Evolutionary conservation across 2,797 vertebrate genomes (phyloP), one percentile per base, ranked within the genome.

Genomic region (Sphenopsis melanotis): DNA sequence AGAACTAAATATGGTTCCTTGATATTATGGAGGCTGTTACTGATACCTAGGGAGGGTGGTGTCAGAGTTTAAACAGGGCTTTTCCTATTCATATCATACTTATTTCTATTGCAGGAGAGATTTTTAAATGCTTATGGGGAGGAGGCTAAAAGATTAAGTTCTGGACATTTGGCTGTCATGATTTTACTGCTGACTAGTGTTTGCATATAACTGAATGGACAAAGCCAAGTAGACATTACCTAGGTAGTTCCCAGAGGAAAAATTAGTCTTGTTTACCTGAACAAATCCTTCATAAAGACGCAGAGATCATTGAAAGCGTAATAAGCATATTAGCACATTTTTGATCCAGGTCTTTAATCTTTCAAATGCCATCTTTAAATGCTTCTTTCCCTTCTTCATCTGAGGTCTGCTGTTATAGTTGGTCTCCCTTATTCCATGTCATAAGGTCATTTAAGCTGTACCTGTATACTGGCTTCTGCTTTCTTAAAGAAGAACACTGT

Each of bases 201-300:
- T 95, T 78, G 75, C 86, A 52, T 72, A 72, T 94, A 97, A 95
- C 89, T 94, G 87, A 97, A 94, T 91, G 81, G 92, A 79, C 65
- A 93, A 87, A 95, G 71, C 74, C 55, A 82, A 94, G 83, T 87
- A 94, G 87, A 94, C 87, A 61, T 96, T 89, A 93, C 83, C 94
- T 96, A 89, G 72, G 96, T 96, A 90, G 47, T 56, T 96, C 44
- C 89, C 88, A 27, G 19, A 83, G 81, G 70, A 96, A 95, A 95
- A 96, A 91, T 50, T 65, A 93, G 80, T 92, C 85, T 78, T 83
- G 22, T 93, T 94, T 96, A 32, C 41, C 32, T 82, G 37, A 95
- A 47, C 29, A 76, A 47, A 42, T 83, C 18, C 42, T 87, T 92
- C 32, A 17, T 55, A 72, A 80, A 32, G 27, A 41, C 20, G 19